Evolutionary conservation across 2,113 vertebrate species (phyloP), one percentile per base, ranked within the genome.

Genomic region (Etheostoma spectabile): DNA sequence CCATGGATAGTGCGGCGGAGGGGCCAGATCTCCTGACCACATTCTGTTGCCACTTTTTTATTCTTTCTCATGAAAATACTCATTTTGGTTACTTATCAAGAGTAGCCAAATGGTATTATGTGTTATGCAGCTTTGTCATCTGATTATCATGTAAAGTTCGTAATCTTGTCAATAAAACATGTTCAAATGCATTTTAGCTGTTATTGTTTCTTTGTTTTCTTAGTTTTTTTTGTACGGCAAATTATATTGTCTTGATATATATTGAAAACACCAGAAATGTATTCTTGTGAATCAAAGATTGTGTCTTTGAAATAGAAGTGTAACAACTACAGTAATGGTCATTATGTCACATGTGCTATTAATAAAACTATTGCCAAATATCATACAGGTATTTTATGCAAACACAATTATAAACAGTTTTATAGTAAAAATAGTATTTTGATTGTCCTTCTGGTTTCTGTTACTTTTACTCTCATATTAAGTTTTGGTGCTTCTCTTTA

Each of bases 271-370:
- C 8, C 2, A 16, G 12, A 57, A 57, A 22, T 56, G 8, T 8
- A 30, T 49, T 75, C 6, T n/a, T 59, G 15, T 49, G 19, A 57
- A 15, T 48, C 6, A 51, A 55, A 42, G 42, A 60, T 12, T 52
- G 56, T 10, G 22, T n/a, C 7, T 69, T 46, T 22, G 33, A 67
- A 77, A 48, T 13, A 59, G 63, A 56, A 22, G 30, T 51, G 63
- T 59, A 30, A 22, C 48, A 15, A 49, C 35, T 42, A 42, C 38
- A 11, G 38, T 51, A 16, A 57, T 71, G 38, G 57, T 53, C 48
- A 64, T 65, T 74, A n/a, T 42, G 45, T 74, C 73, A 22, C 15
- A 42, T 59, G 52, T 18, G 10, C 18, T 38, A 48, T 19, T 49
- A 8, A 42, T 42, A 18, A 64, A 74, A 65, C 21, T 13, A 46